Evolutionary conservation across 2,888 invertebrate species (phyloP), one percentile per base, ranked within the genome.

Genomic region (Sesia bembeciformis): DNA sequence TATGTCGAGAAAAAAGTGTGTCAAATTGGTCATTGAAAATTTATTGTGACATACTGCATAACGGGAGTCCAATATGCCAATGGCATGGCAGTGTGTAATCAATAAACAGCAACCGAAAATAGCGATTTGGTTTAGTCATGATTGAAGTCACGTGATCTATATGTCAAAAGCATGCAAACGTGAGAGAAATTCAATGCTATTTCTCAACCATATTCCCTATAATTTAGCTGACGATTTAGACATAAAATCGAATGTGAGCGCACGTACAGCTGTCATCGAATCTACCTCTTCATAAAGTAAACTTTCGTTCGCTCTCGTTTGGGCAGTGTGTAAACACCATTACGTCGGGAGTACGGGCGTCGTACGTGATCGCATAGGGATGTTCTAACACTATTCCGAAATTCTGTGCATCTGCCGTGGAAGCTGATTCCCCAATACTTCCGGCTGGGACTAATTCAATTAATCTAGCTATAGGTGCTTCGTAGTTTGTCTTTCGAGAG

Each of bases 401-500:
- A 6, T 46, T 46, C 46, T 46, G 23, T 23, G 46, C 46, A 46
- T 46, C n/a, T 46, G 7, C 46, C 46, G 46, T 5, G 23, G 8
- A 8, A 46, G 46, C 46, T 46, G 46, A 46, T 46, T 46, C 23
- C 23, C 46, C 8, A 50, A 50, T 39, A 39, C 50, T 39, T 50
- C 50, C 39, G 7, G 61, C 57, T 62, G 53, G 49, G 54, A 57
- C 61, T 67, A 65, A 72, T 72, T 68, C 59, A 66, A 72, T 72
- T 71, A 68, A 67, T 67, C 58, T 66, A 60, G 50, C 57, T 60
- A 61, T 60, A 57, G 59, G 57, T 62, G 58, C 57, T 54, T 58
- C 62, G 54, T 59, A 65, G 61, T 63, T 58, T 54, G 57, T 60
- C 56, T 41, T 40, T 51, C 42, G 49, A 51, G 8, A 49, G 50